A percentile compares a stretch with the other conserved stretches of the same genome.
Conservation (phyloP, 2,888 invertebrate species). For the Volucella inanis region DNA sequence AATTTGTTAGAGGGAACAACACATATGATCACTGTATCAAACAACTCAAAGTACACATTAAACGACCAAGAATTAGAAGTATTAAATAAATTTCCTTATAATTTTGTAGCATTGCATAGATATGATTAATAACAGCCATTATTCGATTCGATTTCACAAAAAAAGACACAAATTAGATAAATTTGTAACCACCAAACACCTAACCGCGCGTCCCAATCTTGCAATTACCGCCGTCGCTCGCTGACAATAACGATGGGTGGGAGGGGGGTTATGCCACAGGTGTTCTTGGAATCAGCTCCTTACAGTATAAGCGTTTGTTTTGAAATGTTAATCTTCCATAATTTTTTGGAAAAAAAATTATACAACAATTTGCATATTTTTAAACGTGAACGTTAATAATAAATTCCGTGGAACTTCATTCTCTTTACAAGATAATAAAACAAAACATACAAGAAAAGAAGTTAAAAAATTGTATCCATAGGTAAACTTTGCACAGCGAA, state of each 20-base stretch:
- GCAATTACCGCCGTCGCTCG: background rate
- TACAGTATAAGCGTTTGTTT: background rate
- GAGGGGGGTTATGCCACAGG: constrained; percentile 35
- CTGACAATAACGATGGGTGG: background rate
- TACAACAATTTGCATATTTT: too few relatives aligned
- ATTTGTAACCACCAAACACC: background rate
- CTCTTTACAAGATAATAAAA: too few relatives aligned
- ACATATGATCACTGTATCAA: too few relatives aligned
- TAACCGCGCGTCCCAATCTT: constrained; percentile 1
- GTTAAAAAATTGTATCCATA: too few relatives aligned
- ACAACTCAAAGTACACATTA: too few relatives aligned
- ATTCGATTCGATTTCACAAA: constrained; percentile 24
- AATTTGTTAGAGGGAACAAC: too few relatives aligned
- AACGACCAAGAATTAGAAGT: too few relatives aligned
- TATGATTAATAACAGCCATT: background rate
- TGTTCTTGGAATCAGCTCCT: constrained; percentile 17
- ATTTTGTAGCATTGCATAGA: too few relatives aligned
- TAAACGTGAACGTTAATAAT: too few relatives aligned
- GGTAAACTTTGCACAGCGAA: constrained; percentile 11
- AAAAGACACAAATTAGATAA: constrained; percentile 9
- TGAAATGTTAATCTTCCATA: background rate
- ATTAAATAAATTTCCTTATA: too few relatives aligned
- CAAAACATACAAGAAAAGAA: too few relatives aligned
- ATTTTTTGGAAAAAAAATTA: background rate
- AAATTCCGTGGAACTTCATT: too few relatives aligned